phyloP scores from a whole-genome alignment of 2,113 vertebrate genomes.

The Psophia crepitans region DNA sequence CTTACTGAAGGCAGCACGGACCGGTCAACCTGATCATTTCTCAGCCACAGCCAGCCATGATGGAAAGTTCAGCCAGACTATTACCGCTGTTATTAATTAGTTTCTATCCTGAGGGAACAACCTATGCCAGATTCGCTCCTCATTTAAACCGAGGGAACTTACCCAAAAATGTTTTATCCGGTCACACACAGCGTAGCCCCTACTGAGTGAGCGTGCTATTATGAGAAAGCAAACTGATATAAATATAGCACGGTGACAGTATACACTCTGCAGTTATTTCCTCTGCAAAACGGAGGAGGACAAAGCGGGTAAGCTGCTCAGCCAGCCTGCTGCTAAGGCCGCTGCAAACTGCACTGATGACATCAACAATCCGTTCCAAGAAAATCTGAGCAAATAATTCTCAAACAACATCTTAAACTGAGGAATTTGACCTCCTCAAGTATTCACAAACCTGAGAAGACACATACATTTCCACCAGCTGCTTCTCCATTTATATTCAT shows the following conservation, averaged over 20 bases:
- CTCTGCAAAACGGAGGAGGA: slow-evolving; percentile 4
- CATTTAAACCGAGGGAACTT: slow-evolving; percentile 14
- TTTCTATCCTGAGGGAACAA: slow-evolving; percentile 1
- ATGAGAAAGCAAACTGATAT: slow-evolving; percentile 35
- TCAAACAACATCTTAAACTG: neutral
- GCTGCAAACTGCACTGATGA: neutral
- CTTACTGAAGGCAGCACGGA: neutral
- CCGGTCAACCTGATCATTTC: neutral
- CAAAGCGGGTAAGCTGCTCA: slow-evolving; percentile 4
- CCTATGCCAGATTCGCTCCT: neutral
- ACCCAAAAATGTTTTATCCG: neutral
- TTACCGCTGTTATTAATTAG: neutral
- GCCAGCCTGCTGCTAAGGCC: slow-evolving; percentile 29
- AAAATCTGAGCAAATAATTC: neutral
- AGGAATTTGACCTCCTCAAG: neutral
- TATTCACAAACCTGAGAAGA: neutral
- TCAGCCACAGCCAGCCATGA: neutral
- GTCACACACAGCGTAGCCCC: neutral
- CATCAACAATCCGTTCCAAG: neutral
- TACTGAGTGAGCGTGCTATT: slow-evolving; percentile 10
- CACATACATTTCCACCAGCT: neutral
- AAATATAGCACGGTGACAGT: slow-evolving; percentile 46
- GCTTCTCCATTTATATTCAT: neutral
- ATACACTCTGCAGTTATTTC: slow-evolving; percentile 35
- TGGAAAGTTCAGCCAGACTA: neutral